Evolutionary conservation across 2,797 vertebrate species (phyloP), one percentile per base, ranked within the genome.

Genomic region (Falco biarmicus): DNA sequence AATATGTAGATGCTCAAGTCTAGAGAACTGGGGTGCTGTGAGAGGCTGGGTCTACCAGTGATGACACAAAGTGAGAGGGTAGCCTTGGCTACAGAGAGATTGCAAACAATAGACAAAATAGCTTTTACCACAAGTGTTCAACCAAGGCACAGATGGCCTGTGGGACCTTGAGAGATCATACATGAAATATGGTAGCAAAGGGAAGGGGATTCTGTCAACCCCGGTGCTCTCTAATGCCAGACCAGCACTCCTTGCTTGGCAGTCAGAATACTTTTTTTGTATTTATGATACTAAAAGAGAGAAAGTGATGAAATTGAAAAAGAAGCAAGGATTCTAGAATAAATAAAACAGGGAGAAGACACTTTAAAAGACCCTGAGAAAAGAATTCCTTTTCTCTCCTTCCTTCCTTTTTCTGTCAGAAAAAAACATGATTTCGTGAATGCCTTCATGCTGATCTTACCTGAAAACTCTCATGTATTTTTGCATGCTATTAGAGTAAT

Each of bases 21-120:
- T 51, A 48, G 64, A 85, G 15, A 56, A n/a, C 12, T 7, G 4
- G 11, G 24, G 9, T 43, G 21, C 28, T 56, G 17, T 39, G 15
- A 37, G 25, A 66, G 41, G 17, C 10, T 48, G 19, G 4, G 15
- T 68, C 12, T 64, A 5, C 22, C 6, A 12, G 24, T 10, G 60
- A 22, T 0, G 1, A 26, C 5, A 14, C 3, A 19, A 57, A 76
- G 26, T 31, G 14, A 66, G 39, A 54, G 10, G 2, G 9, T 63
- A 37, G 8, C 19, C 32, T 85, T 53, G 50, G 18, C 10, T 57
- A 57, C 29, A 85, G 50, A 59, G 39, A 77, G 54, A 28, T 60
- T 76, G 26, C 12, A 81, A 80, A 45, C 47, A 32, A 13, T 41
- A 50, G 34, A 25, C 26, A 26, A 37, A 19, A 29, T 5, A 65